Evolutionary conservation across 1,140 invertebrate genomes (phyloP), one percentile per base, ranked within the genome.

Genomic region (Hermetia illucens): DNA sequence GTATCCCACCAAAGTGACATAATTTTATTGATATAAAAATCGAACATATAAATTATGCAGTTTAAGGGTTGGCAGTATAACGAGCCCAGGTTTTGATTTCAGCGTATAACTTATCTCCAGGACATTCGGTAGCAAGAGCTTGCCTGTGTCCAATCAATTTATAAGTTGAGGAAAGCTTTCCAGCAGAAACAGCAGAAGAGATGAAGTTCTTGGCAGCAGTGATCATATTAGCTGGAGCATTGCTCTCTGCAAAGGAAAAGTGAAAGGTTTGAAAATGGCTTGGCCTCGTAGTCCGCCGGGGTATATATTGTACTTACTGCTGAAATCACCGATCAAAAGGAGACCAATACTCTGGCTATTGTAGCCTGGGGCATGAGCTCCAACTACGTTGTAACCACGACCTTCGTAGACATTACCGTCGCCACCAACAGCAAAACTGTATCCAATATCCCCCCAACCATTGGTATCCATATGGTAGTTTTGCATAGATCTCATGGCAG

Each of bases 291-390:
- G 62, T 54, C 2, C 75, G 65, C 5, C 51, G 51, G 0, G 44
- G 41, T 8, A 51, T 55, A 39, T 72, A 75, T n/a, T n/a, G n/a
- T n/a, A 40, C 24, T 40, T 38, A 39, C 46, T 55, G 32, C 62
- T 69, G 39, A 72, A 78, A 3, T 66, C 71, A 0, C 82, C 82
- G 37, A 86, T 72, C 37, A 83, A 72, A 3, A 68, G 72, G 27
- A 83, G 73, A 21, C 75, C 78, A 27, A 74, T 58, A 33, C 68
- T 67, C 15, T 52, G 58, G 6, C 41, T 37, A 45, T 78, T 77
- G 44, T 68, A 69, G 3, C 51, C 45, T 1, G 48, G 44, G 0
- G 71, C 63, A 45, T 77, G 72, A 2, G 72, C 63, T 1, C 74
- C 74, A 10, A 62, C 49, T 3, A 39, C 41, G n/a, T 64, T 57